Evolutionary conservation across 2,113 vertebrate species (phyloP).

Genomic region (Sorex araneus): DNA sequence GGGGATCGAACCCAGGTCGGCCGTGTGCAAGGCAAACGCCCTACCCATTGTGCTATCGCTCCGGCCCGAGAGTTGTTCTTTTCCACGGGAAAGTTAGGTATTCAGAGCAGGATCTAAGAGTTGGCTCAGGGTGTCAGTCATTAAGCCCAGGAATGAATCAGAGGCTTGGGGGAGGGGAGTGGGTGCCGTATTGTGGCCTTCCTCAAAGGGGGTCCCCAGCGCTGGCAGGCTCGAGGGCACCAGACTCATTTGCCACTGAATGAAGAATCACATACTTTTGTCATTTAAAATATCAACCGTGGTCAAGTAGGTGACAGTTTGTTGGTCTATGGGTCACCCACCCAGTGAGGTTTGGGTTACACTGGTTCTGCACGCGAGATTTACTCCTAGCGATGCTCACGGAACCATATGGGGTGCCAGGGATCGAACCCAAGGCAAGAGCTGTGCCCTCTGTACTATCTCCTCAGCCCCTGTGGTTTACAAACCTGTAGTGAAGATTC

Average conservation of each 20-base stretch:
- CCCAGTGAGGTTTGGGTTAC: too few species aligned
- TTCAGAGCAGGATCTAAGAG: conserved; percentile 87
- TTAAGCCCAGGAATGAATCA: conserved; percentile 88
- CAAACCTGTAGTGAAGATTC: conserved; percentile 58
- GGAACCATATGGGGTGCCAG: too few species aligned
- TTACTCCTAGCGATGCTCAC: too few species aligned
- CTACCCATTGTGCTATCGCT: too few species aligned
- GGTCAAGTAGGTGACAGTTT: not conserved
- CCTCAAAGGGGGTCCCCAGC: conserved; percentile 83
- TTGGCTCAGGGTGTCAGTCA: conserved; percentile 87
- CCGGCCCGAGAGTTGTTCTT: conserved; percentile 68
- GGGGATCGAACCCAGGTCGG: too few species aligned
- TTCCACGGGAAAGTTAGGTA: conserved; percentile 77
- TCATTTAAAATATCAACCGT: conserved; percentile 59
- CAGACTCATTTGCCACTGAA: conserved; percentile 67
- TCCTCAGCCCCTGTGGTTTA: too few species aligned
- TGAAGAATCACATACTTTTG: conserved; percentile 15
- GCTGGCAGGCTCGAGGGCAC: conserved; percentile 31
- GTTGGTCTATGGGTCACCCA: too few species aligned
- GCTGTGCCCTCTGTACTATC: too few species aligned
- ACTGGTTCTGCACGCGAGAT: too few species aligned
- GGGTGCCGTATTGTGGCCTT: conserved; percentile 80
- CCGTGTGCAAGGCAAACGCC: too few species aligned
- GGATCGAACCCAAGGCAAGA: too few species aligned
- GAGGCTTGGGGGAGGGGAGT: too few species aligned